Conservation (phyloP, 2,113 vertebrate species). For the Dromas ardeola region DNA sequence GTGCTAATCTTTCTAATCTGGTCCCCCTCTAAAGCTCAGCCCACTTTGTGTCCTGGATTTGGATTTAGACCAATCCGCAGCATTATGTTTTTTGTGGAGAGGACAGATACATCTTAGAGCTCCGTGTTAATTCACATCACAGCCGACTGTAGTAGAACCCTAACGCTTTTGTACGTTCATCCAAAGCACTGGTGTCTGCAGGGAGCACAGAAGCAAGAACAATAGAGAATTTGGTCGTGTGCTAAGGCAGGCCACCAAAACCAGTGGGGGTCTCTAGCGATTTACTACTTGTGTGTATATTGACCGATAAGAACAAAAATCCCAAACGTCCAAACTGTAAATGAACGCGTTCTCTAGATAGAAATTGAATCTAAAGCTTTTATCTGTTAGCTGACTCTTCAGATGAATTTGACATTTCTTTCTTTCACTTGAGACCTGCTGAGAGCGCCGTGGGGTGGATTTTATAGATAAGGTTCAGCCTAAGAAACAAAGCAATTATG, state of each 20-base stretch:
- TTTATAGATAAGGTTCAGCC: not conserved
- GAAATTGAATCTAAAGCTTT: not conserved
- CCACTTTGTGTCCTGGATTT: constrained; percentile 9
- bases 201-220: not conserved
- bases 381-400: not conserved
- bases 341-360: not conserved
- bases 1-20: constrained; percentile 40
- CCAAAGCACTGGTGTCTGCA: not conserved
- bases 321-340: not conserved
- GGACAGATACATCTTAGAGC: not conserved
- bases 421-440: not conserved
- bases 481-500: not conserved
- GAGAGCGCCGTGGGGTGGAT: not conserved
- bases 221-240: not conserved
- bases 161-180: not conserved
- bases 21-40: not conserved
- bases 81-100: not conserved
- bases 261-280: not conserved
- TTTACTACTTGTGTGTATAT: not conserved
- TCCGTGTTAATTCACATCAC: not conserved
- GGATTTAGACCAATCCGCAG: not conserved
- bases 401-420: not conserved
- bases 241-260: not conserved
- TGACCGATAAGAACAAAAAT: not conserved
- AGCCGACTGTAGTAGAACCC: not conserved